phyloP scores from a whole-genome alignment of 2,113 vertebrate genomes.

The Fulmarus glacialis region DNA sequence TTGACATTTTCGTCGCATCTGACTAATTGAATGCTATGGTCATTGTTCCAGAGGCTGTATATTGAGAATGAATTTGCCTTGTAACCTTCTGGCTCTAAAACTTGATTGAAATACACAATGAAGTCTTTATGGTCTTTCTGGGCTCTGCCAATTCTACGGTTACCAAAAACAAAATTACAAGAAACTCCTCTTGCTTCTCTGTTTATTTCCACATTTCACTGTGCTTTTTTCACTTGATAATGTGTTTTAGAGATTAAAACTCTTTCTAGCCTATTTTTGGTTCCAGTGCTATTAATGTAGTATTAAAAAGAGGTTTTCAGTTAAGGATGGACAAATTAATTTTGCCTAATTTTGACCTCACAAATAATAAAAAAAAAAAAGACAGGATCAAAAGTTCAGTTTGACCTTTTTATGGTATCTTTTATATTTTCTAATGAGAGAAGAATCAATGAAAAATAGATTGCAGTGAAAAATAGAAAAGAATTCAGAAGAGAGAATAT shows the following conservation, averaged over 20 bases:
- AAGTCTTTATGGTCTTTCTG: conserved; percentile 52
- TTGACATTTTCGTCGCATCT: conserved; percentile 48
- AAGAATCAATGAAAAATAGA: background rate
- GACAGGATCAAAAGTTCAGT: background rate
- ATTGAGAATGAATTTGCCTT: conserved; percentile 46
- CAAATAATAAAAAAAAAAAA: background rate
- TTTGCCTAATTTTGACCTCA: background rate
- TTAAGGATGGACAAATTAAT: background rate
- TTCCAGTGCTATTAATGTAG: background rate
- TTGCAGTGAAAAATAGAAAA: background rate
- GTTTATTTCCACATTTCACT: conserved; percentile 14
- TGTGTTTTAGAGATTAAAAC: background rate
- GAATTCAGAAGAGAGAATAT: background rate
- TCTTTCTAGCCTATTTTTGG: background rate
- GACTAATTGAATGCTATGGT: conserved; percentile 15
- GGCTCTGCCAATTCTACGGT: conserved; percentile 9
- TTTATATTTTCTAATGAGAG: background rate
- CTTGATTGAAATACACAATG: conserved; percentile 32
- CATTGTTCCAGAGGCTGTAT: conserved; percentile 8
- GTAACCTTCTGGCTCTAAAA: conserved; percentile 48
- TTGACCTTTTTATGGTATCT: background rate
- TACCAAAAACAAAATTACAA: background rate
- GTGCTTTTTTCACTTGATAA: background rate
- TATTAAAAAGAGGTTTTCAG: background rate
- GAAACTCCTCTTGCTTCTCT: background rate